A percentile compares a stretch with the other conserved stretches of the same genome.
Evolutionary conservation across 2,888 invertebrate genomes (phyloP).

Genomic region (Mellilla xanthometata): DNA sequence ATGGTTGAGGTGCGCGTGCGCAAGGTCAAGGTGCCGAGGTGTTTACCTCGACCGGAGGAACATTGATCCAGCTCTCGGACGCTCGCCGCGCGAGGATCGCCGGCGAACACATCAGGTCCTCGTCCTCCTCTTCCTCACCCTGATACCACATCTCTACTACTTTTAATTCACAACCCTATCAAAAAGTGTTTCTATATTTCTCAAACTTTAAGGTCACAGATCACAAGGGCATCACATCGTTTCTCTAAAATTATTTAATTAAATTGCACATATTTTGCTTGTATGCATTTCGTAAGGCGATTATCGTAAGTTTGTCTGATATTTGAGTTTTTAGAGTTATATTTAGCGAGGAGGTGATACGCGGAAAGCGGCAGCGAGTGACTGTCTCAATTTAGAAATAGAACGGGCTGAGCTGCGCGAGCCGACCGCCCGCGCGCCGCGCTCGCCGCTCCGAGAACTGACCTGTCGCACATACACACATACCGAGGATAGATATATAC

Average conservation of each 20-base stretch:
- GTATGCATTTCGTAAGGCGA: constrained; percentile 12
- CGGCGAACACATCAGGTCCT: constrained; percentile 93
- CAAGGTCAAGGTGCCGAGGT: constrained; percentile 25
- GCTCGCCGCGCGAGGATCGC: constrained; percentile 93
- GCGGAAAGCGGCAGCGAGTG: constrained; percentile 75
- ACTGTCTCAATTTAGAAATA: constrained; percentile 82
- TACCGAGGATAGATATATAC: too few relatives aligned
- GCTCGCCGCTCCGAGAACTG: constrained; percentile 12
- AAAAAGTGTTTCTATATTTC: constrained; percentile 1
- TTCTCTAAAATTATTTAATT: constrained; percentile 5
- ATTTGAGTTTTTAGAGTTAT: constrained; percentile 49
- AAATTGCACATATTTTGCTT: not conserved
- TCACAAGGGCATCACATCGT: constrained; percentile 26
- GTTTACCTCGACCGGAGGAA: constrained; percentile 92
- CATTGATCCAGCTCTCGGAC: constrained; percentile 95
- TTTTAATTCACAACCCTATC: constrained; percentile 23
- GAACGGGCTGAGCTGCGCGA: constrained; percentile 68
- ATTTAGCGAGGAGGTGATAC: constrained; percentile 74
- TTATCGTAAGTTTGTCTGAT: constrained; percentile 36
- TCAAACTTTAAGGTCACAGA: constrained; percentile 25
- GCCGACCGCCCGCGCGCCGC: constrained; percentile 24
- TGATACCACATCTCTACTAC: constrained; percentile 87
- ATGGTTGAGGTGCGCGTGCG: not conserved
- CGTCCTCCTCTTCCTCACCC: constrained; percentile 91
- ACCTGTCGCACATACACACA: constrained; percentile 13